Percentiles rank a stretch among this genome's conserved stretches.
Evolutionary conservation across 2,888 invertebrate species (phyloP).

Genomic region (Chrysomela aeneicollis): DNA sequence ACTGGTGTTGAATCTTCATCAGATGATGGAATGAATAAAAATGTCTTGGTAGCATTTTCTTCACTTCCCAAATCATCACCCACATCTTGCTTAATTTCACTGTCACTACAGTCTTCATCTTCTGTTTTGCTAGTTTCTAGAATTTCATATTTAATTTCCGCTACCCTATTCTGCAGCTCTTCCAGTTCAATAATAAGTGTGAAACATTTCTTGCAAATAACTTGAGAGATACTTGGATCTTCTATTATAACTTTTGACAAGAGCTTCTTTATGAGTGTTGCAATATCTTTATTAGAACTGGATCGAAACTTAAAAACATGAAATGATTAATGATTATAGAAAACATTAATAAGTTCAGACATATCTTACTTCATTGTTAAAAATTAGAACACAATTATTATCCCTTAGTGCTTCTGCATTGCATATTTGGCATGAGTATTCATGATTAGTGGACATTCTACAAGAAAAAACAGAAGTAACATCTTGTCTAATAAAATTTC

Average conservation of each 20-base stretch:
- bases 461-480: slow-evolving; percentile 31
- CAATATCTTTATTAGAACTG: slow-evolving; percentile 26
- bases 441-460: slow-evolving; percentile 53
- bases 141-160: slow-evolving; percentile 65
- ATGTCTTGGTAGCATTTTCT: slow-evolving; percentile 55
- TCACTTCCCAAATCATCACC: slow-evolving; percentile 35
- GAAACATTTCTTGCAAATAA: slow-evolving; percentile 75
- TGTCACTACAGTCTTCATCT: slow-evolving; percentile 42
- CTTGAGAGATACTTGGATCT: slow-evolving; percentile 64
- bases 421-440: slow-evolving; percentile 69
- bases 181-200: slow-evolving; percentile 71
- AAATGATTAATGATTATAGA: not conserved
- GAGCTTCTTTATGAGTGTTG: slow-evolving; percentile 57
- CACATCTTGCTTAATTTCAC: slow-evolving; percentile 29
- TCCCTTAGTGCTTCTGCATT: slow-evolving; percentile 64
- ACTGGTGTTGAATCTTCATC: slow-evolving; percentile 53
- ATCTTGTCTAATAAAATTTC: not conserved
- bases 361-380: slow-evolving; percentile 59
- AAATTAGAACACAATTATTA: slow-evolving; percentile 66
- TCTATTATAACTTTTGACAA: slow-evolving; percentile 64
- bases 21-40: slow-evolving; percentile 58
- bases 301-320: slow-evolving; percentile 1
- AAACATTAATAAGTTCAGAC: slow-evolving; percentile 7
- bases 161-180: slow-evolving; percentile 63
- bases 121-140: slow-evolving; percentile 59